Evolutionary conservation across 2,113 vertebrate genomes (phyloP).

Genomic region (Rhea americana): DNA sequence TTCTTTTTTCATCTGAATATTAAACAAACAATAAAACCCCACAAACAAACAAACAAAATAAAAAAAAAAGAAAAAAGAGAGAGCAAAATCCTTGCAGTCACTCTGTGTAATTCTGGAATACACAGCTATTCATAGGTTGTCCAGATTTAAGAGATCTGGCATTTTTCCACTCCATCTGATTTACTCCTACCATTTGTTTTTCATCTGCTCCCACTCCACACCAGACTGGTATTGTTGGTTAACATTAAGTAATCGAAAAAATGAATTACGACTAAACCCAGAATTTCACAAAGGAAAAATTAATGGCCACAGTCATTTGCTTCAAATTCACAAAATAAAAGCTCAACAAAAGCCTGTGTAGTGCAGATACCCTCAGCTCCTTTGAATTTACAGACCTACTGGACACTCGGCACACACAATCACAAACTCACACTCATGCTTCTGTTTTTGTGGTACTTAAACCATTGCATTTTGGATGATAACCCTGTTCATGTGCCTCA

Average conservation of each 20-base stretch:
- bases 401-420: background rate
- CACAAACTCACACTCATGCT: background rate
- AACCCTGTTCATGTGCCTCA: background rate
- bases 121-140: background rate
- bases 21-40: too few relatives aligned
- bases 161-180: background rate
- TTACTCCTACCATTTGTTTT: background rate
- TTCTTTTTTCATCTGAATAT: background rate
- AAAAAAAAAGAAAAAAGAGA: background rate
- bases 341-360: background rate
- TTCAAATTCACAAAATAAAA: background rate
- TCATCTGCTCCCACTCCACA: background rate
- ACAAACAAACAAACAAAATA: too few relatives aligned
- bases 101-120: background rate
- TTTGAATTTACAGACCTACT: background rate
- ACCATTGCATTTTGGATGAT: background rate
- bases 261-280: background rate
- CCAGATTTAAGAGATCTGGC: background rate
- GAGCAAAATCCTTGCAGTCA: background rate
- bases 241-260: background rate
- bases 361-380: background rate
- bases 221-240: background rate
- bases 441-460: too few relatives aligned
- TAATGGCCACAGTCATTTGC: background rate
- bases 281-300: background rate